Evolutionary conservation across 2,113 vertebrate genomes (phyloP), one percentile per base, ranked within the genome.

Genomic region (Ranitomeya imitator): DNA sequence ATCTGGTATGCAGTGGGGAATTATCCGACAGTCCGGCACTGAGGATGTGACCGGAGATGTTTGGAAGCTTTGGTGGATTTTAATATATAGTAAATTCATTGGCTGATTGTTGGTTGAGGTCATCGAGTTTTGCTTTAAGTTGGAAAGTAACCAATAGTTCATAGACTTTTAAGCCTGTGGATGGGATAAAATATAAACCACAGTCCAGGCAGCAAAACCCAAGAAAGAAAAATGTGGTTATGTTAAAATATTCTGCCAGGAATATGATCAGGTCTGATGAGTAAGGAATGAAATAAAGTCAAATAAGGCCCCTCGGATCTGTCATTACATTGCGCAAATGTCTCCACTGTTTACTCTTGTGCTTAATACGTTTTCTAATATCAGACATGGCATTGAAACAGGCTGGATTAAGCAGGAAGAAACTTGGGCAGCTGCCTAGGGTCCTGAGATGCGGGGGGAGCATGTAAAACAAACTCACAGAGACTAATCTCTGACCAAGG

Each of bases 391-490:
- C 59, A 59, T 5, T 59, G 79, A 61, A 81, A 13, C 77, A 18
- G 77, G 11, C 52, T 79, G 77, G 77, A 55, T 79, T 79, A 79
- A 79, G 52, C 77, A 55, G 52, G 26, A 79, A 80, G 78, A 23
- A 76, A 57, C 55, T 80, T 80, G 78, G 78, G 78, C 78, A 80
- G 51, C n/a, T 59, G 78, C 55, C 78, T 80, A 80, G 23, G 78
- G 78, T 31, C n/a, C 55, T 26, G 8, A 59, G 4, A 80, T 19
- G 77, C 26, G 54, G 60, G 54, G 55, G 78, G 78, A 76, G 78
- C 52, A 59, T 74, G 5, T 51, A 76, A 76, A 76, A 76, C 18
- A 76, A 74, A 74, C 71, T 74, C 37, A 0, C 71, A 3, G 37
- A 74, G 26, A 52, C 45, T 51, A 76, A 76, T 76, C 71, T 74